Conservation (phyloP, 1,140 invertebrate genomes). For the Macrobrachium rosenbergii region DNA sequence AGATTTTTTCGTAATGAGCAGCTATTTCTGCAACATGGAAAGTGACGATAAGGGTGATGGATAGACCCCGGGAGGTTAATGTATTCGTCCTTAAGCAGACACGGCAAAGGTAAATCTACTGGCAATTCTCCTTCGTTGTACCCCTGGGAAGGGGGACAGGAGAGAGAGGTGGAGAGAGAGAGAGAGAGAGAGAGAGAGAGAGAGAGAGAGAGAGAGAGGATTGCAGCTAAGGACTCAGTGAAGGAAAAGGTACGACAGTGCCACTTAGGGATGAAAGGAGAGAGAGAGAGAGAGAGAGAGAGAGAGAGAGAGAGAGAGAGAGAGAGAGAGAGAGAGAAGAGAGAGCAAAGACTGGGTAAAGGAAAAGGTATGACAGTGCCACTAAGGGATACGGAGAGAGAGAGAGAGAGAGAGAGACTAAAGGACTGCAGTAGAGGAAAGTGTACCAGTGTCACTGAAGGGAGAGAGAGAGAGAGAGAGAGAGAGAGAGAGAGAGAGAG, state of each 20-base stretch:
- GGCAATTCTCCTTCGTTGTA: too few relatives aligned
- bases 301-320: too few relatives aligned
- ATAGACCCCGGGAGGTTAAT: too few relatives aligned
- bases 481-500: neutral
- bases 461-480: constrained; percentile 10
- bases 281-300: neutral
- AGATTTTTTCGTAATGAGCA: neutral
- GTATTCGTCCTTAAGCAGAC: neutral
- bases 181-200: too few relatives aligned
- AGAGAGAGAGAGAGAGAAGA: neutral
- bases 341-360: too few relatives aligned
- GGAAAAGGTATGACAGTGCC: neutral
- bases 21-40: neutral
- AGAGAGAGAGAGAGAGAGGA: neutral
- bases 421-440: too few relatives aligned
- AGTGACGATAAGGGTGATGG: neutral
- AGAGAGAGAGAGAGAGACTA: neutral
- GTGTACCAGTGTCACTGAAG: neutral
- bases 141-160: neutral
- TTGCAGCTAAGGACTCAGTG: neutral
- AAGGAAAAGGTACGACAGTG: neutral
- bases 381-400: too few relatives aligned
- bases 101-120: neutral
- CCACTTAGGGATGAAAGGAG: neutral
- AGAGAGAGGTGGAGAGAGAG: neutral